These are phyloP conservation scores for Lasiommata megera DNA, from an alignment of 2,888 invertebrate species.

Conservation along the genomic window DNA sequence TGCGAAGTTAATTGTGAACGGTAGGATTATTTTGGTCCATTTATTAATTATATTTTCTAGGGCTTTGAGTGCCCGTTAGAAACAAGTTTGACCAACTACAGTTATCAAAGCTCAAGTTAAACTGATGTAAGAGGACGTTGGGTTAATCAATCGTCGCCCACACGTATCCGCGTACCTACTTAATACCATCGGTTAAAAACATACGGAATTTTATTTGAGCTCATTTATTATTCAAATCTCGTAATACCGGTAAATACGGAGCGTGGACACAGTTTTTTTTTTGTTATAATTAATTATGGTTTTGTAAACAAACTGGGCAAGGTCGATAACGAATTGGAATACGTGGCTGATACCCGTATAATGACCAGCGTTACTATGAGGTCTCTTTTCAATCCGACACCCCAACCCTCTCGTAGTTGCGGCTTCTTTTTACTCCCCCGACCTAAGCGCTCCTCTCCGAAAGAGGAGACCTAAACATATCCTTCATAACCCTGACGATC, in stretches of 20 bases:
- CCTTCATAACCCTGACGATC: too few species aligned
- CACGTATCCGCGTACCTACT: background rate
- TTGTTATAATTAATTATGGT: constrained; percentile 17
- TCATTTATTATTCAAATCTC: constrained; percentile 14
- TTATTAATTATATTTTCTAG: background rate
- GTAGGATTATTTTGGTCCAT: too few species aligned
- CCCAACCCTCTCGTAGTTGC: too few species aligned
- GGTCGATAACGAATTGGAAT: background rate
- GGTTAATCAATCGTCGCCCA: constrained; percentile 9
- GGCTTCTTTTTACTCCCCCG: too few species aligned
- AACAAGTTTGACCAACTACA: constrained; percentile 13
- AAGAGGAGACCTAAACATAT: too few species aligned
- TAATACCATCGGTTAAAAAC: background rate
- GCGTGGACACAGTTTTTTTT: constrained; percentile 15
- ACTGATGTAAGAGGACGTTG: background rate
- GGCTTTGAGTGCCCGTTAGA: background rate
- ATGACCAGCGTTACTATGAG: too few species aligned
- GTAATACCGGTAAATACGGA: constrained; percentile 18
- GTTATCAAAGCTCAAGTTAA: constrained; percentile 10
- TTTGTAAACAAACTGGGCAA: constrained; percentile 9
- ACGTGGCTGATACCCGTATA: too few species aligned
- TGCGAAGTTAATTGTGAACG: too few species aligned
- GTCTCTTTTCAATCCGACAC: too few species aligned
- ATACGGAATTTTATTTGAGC: background rate
- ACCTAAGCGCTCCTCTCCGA: too few species aligned